Conservation (phyloP, 1,140 invertebrate genomes). For the Drepana arcuata region DNA sequence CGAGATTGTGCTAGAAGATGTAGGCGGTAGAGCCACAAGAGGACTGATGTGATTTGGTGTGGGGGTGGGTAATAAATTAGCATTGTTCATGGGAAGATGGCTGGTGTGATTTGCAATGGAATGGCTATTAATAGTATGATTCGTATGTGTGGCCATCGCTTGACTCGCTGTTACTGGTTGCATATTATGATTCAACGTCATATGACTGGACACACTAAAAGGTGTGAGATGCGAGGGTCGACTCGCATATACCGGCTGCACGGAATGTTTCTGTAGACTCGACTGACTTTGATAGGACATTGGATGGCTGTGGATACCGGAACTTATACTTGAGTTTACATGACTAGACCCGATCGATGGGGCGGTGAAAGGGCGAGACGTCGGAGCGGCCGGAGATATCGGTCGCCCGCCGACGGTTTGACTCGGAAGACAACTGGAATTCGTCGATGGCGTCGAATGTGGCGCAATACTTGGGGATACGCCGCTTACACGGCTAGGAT, state of each 20-base stretch:
- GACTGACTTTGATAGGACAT: conserved; percentile 58
- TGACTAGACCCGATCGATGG: conserved; percentile 65
- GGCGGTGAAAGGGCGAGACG: conserved; percentile 45
- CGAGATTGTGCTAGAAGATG: conserved; percentile 34
- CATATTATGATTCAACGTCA: conserved; percentile 39
- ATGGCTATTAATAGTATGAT: conserved; percentile 48
- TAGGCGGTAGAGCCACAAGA: conserved; percentile 27
- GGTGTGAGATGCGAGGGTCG: conserved; percentile 51
- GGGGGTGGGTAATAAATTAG: conserved; percentile 33
- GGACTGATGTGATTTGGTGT: conserved; percentile 43
- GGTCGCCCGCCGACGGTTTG: conserved; percentile 39
- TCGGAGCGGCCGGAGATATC: conserved; percentile 38
- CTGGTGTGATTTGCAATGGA: conserved; percentile 42
- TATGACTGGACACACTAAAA: conserved; percentile 53
- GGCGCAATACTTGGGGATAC: conserved; percentile 69
- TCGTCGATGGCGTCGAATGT: conserved; percentile 47
- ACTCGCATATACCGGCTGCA: conserved; percentile 40
- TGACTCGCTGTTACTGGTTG: conserved; percentile 29
- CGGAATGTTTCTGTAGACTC: conserved; percentile 65
- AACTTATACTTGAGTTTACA: conserved; percentile 61
- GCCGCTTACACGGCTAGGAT: conserved; percentile 67
- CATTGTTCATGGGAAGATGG: conserved; percentile 34
- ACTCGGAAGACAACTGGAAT: conserved; percentile 52
- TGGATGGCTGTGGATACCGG: conserved; percentile 55
- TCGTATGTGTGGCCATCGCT: conserved; percentile 28